phyloP scores from a whole-genome alignment of 2,113 vertebrate species.

The Oreotrochilus melanogaster region DNA sequence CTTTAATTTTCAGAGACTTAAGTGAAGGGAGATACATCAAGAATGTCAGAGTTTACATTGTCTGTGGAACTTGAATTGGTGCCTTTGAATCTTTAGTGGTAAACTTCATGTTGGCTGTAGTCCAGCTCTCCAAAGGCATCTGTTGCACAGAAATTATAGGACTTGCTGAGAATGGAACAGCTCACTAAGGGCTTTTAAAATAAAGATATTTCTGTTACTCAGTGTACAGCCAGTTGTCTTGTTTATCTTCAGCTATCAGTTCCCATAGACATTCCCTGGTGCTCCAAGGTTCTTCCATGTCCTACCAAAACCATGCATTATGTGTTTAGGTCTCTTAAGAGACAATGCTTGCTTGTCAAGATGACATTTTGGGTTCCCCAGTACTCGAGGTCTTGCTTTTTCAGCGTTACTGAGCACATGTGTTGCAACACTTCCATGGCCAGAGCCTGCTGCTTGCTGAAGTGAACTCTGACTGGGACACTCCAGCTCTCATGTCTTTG shows the following conservation, averaged over 20 bases:
- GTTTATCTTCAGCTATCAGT: not conserved
- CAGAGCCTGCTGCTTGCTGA: no score
- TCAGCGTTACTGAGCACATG: fast-evolving
- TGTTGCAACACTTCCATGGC: not conserved
- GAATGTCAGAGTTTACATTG: not conserved
- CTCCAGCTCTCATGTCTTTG: not conserved
- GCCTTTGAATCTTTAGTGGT: not conserved
- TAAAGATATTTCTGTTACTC: not conserved
- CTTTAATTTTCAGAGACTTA: not conserved
- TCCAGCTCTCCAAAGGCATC: not conserved
- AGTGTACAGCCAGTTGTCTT: not conserved
- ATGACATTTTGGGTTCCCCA: not conserved
- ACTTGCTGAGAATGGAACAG: not conserved
- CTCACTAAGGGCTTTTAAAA: not conserved
- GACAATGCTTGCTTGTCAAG: not conserved
- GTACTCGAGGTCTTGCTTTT: not conserved
- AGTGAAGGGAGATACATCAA: not conserved
- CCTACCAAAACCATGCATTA: fast-evolving
- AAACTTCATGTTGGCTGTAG: not conserved
- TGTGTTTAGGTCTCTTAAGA: not conserved
- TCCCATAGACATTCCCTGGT: not conserved
- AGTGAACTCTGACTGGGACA: not conserved
- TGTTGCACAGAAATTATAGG: not conserved
- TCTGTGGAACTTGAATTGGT: not conserved
- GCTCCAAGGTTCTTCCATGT: not conserved